Base-by-base conservation (phyloP, 2,888 invertebrate genomes). In the Panzeria rudis region DNA sequence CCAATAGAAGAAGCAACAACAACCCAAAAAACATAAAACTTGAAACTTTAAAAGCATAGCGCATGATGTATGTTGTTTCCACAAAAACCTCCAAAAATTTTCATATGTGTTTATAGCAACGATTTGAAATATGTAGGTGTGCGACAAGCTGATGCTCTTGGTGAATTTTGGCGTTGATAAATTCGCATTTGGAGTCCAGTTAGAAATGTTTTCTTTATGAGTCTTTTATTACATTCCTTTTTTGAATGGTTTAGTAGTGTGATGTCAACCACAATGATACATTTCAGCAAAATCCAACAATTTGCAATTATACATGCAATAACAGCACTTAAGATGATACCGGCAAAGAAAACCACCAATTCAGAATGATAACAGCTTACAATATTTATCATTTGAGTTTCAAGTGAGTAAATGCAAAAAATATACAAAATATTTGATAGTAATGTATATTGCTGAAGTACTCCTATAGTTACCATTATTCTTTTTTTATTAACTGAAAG, bases 21-120 rank as follows among this genome's bases (percentile, higher is more conserved):
- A n/a, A n/a, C n/a, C n/a, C n/a, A n/a, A n/a, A n/a, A n/a, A n/a
- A n/a, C n/a, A n/a, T n/a, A n/a, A n/a, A n/a, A n/a, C n/a, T n/a
- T n/a, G n/a, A n/a, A n/a, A 84, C 41, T 25, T 69, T 80, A 72
- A 72, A 76, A 84, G 61, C 71, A 80, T 80, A 61, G 76, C 59
- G 35, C 66, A 25, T 76, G 75, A 84, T 72, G 20, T 32, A 80
- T 73, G 73, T 13, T 29, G 61, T 64, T n/a, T 64, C 38, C 75
- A 38, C 15, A 52, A 59, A 79, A 68, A 61, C 38, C 20, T 23
- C 32, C 17, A 59, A 5, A 25, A 50, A 61, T 56, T 6, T 69
- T 29, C 13, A 76, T 44, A 20, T 68, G 32, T 77, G 35, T 44
- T 66, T 25, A 29, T 32, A 7, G 8, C 9, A 41, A 54, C 32